Percentiles rank a stretch among this genome's conserved stretches.
These are phyloP conservation scores for Hydrophis major DNA, from an alignment of 2,797 vertebrate species.

Conservation along the genomic window DNA sequence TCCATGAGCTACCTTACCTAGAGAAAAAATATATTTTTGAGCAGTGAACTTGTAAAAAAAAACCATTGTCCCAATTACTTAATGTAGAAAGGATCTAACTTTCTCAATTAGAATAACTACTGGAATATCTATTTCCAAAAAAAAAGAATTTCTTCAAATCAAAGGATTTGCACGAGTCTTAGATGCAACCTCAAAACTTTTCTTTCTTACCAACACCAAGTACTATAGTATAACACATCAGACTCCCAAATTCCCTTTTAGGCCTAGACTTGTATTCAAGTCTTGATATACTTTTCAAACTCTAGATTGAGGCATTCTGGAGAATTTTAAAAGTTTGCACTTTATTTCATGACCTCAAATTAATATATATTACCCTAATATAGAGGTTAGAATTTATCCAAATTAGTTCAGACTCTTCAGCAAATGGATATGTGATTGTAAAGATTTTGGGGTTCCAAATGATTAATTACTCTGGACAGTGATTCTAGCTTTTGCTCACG, in stretches of 20 bases:
- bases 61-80: neutral
- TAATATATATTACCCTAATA: neutral
- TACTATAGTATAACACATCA: neutral
- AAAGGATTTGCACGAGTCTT: neutral
- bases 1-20: neutral
- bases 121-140: neutral
- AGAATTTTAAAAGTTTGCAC: neutral
- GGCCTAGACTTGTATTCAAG: neutral
- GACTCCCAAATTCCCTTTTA: neutral
- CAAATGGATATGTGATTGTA: neutral
- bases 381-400: neutral
- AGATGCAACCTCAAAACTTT: neutral
- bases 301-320: neutral
- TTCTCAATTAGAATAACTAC: neutral
- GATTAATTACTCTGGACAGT: neutral
- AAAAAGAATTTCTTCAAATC: neutral
- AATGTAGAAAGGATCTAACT: neutral
- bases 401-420: neutral
- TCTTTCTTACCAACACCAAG: neutral
- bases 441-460: neutral
- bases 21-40: neutral
- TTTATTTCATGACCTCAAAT: neutral
- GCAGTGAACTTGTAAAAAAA: conserved; percentile 1
- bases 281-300: neutral
- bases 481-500: neutral